phyloP scores from a whole-genome alignment of 2,888 invertebrate species.

The Zonitis immaculata region DNA sequence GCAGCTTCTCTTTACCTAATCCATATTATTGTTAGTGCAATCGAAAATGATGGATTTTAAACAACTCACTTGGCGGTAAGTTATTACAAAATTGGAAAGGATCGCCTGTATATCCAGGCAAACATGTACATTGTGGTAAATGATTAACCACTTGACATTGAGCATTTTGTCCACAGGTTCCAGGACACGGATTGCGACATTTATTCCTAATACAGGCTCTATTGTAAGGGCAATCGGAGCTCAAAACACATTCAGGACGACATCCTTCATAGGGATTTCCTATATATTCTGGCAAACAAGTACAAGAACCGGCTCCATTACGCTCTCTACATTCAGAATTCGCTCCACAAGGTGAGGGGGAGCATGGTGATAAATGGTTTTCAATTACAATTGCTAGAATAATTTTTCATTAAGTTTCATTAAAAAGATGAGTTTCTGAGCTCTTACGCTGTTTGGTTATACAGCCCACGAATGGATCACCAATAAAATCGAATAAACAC shows the following conservation, averaged over 20 bases:
- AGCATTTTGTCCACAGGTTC: slow-evolving; percentile 69
- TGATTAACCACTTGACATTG: slow-evolving; percentile 71
- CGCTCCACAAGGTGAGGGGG: slow-evolving; percentile 67
- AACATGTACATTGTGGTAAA: slow-evolving; percentile 62
- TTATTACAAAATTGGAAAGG: slow-evolving; percentile 54
- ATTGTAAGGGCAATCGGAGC: slow-evolving; percentile 65
- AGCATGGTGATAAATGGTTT: slow-evolving; percentile 52
- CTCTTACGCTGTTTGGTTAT: no score
- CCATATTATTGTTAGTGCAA: no score
- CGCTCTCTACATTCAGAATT: slow-evolving; percentile 62
- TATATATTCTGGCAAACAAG: slow-evolving; percentile 62
- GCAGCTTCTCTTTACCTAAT: slow-evolving; percentile 22
- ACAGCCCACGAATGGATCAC: slow-evolving; percentile 68
- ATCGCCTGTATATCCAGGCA: slow-evolving; percentile 37
- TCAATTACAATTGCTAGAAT: slow-evolving; percentile 35
- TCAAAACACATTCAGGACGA: slow-evolving; percentile 66
- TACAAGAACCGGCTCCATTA: slow-evolving; percentile 60
- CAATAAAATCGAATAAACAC: slow-evolving; percentile 55
- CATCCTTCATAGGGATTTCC: slow-evolving; percentile 73
- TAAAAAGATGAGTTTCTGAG: no score
- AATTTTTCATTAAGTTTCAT: slow-evolving; percentile 62
- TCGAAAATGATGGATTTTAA: slow-evolving; percentile 46
- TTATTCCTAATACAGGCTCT: slow-evolving; percentile 66
- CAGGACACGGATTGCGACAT: slow-evolving; percentile 74
- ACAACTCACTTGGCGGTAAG: slow-evolving; percentile 39